Conservation (phyloP, 2,113 vertebrate species). For the Sarotherodon lohbergeri region DNA sequence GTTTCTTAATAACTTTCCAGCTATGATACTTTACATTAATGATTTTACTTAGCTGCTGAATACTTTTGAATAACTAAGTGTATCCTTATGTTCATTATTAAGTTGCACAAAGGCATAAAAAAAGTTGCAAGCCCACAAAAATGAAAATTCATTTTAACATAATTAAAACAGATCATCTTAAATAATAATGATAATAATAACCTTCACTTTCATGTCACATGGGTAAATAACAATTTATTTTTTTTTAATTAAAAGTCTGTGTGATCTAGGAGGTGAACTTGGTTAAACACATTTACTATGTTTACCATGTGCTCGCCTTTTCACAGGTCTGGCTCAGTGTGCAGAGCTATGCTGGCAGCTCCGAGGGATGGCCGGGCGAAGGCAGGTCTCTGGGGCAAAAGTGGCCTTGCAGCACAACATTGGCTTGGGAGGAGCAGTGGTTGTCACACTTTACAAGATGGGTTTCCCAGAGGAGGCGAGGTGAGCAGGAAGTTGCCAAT, state of each 20-base stretch:
- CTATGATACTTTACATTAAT: not conserved
- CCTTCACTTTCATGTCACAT: not conserved
- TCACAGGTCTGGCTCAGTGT: constrained; percentile 92
- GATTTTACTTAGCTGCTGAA: not conserved
- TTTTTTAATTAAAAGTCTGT: not conserved
- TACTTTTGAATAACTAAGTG: not conserved
- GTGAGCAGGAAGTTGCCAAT: constrained; percentile 49
- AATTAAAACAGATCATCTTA: not conserved
- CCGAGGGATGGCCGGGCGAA: constrained; percentile 80
- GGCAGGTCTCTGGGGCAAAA: constrained; percentile 86
- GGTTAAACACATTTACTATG: not conserved
- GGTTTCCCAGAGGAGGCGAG: constrained; percentile 78
- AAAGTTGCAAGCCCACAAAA: not conserved
- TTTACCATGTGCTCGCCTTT: constrained; percentile 7
- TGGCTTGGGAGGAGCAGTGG: constrained; percentile 87
- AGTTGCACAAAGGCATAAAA: not conserved
- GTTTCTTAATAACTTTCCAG: not conserved
- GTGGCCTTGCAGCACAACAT: constrained; percentile 92
- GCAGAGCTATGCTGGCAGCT: constrained; percentile 97
- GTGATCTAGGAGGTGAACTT: not conserved
- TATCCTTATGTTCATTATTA: not conserved
- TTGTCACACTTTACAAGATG: constrained; percentile 85
- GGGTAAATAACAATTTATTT: not conserved
- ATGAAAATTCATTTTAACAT: not conserved
- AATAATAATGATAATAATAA: not conserved